These are phyloP conservation scores for Muscidifurax raptorellus DNA, from an alignment of 1,140 invertebrate genomes.

Conservation along the genomic window DNA sequence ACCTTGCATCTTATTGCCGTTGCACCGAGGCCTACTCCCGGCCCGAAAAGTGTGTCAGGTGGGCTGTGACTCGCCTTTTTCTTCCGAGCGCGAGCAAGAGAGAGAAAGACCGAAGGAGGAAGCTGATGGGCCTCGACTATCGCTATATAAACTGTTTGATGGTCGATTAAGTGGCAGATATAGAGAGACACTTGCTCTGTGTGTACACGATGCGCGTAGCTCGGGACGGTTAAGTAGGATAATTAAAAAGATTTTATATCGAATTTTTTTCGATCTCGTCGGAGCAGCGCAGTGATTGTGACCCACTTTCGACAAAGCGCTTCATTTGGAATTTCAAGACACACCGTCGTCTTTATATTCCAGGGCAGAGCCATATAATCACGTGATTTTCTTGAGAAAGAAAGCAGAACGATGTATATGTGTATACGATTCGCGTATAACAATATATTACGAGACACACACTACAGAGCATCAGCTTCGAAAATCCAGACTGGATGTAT, in stretches of 20 bases:
- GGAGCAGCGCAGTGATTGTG: background rate
- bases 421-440: no score
- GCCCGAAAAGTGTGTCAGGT: conserved; percentile 61
- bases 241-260: conserved; percentile 6
- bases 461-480: no score
- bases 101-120: background rate
- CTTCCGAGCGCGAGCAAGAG: background rate
- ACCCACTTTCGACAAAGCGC: background rate
- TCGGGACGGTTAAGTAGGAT: conserved; percentile 2
- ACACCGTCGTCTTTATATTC: background rate
- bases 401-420: background rate
- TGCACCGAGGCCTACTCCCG: conserved; percentile 38
- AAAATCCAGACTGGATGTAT: background rate
- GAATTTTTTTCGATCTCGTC: background rate
- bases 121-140: background rate
- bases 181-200: background rate
- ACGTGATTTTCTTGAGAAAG: background rate
- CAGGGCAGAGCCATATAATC: background rate
- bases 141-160: conserved; percentile 1
- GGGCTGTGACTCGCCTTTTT: conserved; percentile 30
- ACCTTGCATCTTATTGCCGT: conserved; percentile 59
- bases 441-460: no score
- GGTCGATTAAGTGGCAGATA: conserved; percentile 3
- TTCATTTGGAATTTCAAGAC: conserved; percentile 2
- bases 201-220: background rate